These are phyloP conservation scores for Sthenelais limicola DNA, from an alignment of 2,888 invertebrate genomes.

Conservation along the genomic window DNA sequence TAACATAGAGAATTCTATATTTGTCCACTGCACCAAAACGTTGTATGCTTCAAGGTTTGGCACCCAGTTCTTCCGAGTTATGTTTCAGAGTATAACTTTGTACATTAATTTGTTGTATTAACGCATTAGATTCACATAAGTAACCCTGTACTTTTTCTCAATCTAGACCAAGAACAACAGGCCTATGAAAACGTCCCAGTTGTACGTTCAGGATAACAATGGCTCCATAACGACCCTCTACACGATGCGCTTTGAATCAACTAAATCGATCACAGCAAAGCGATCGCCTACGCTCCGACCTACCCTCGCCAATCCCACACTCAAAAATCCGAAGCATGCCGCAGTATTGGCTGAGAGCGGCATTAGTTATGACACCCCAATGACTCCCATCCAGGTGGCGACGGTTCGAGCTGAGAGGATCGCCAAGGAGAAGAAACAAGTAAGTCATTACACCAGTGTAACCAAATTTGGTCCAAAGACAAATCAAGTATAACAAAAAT, in stretches of 20 bases:
- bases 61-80: too few relatives aligned
- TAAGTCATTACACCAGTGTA: too few relatives aligned
- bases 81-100: too few relatives aligned
- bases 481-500: neutral
- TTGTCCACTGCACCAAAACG: too few relatives aligned
- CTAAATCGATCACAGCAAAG: constrained; percentile 79
- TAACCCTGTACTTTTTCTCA: too few relatives aligned
- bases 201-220: constrained; percentile 85
- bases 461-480: neutral
- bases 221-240: constrained; percentile 80
- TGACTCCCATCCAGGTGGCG: constrained; percentile 79
- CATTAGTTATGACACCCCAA: constrained; percentile 87
- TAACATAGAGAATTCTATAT: too few relatives aligned
- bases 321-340: constrained; percentile 87
- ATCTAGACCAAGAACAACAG: constrained; percentile 79
- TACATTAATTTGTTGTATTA: too few relatives aligned
- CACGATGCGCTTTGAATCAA: constrained; percentile 81
- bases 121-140: too few relatives aligned
- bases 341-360: constrained; percentile 87
- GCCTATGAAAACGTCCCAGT: constrained; percentile 83
- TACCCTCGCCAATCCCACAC: constrained; percentile 79
- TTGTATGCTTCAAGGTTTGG: too few relatives aligned
- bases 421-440: constrained; percentile 77
- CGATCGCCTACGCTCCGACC: constrained; percentile 82
- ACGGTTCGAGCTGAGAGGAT: constrained; percentile 84